These are phyloP conservation scores for Drosophila lowei DNA, from an alignment of 1,140 invertebrate genomes.

Conservation along the genomic window DNA sequence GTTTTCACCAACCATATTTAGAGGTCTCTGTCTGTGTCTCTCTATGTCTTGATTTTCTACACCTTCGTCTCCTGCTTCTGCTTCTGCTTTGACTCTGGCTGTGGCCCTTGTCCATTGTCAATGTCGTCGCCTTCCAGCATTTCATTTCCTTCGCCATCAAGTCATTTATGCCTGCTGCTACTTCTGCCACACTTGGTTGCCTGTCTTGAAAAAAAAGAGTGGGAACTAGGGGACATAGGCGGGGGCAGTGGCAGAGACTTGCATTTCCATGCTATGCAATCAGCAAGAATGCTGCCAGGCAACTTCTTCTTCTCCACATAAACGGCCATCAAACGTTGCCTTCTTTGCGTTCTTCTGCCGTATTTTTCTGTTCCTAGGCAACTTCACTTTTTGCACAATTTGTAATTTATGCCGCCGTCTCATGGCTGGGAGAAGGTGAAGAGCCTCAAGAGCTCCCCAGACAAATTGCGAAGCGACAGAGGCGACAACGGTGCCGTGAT, in stretches of 20 bases:
- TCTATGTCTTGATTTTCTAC: slow-evolving; percentile 47
- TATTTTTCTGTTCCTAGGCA: slow-evolving; percentile 33
- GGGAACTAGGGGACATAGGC: slow-evolving; percentile 30
- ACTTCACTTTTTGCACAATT: slow-evolving; percentile 62
- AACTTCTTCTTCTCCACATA: slow-evolving; percentile 55
- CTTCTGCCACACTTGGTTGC: slow-evolving; percentile 66
- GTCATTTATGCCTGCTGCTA: slow-evolving; percentile 42
- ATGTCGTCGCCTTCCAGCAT: slow-evolving; percentile 74
- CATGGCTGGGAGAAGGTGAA: slow-evolving; percentile 29
- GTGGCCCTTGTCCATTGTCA: slow-evolving; percentile 59
- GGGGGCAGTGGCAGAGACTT: slow-evolving; percentile 19
- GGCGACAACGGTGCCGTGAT: slow-evolving; percentile 49
- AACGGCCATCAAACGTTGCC: slow-evolving; percentile 72
- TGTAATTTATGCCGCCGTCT: slow-evolving; percentile 75
- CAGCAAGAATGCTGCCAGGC: slow-evolving; percentile 67
- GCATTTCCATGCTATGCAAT: slow-evolving; percentile 52
- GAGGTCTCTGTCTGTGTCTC: slow-evolving; percentile 21
- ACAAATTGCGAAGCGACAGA: slow-evolving; percentile 52
- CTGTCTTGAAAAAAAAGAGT: slow-evolving; percentile 8
- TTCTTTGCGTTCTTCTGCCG: slow-evolving; percentile 37
- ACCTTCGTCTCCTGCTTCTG: slow-evolving; percentile 39
- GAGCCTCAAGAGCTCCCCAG: slow-evolving; percentile 54
- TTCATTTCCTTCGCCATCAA: slow-evolving; percentile 71
- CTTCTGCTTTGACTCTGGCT: slow-evolving; percentile 20
- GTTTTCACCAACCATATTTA: slow-evolving; percentile 3